Conservation (phyloP, 1,140 invertebrate genomes). For the Thaumetopoea pityocampa region DNA sequence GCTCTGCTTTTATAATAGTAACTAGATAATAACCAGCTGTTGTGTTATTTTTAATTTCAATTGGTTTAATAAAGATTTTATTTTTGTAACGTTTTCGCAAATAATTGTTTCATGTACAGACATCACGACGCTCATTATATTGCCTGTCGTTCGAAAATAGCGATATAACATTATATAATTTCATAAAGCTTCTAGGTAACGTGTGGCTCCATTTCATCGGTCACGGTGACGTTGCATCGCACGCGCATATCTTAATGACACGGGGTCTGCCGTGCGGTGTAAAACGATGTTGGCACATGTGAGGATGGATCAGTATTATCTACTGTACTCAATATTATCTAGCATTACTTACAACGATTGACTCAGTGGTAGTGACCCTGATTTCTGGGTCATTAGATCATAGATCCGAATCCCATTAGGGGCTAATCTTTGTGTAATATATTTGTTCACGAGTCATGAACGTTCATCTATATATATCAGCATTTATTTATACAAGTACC, state of each 20-base stretch:
- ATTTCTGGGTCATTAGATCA: too few relatives aligned
- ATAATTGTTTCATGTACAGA: constrained; percentile 13
- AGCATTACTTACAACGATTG: too few relatives aligned
- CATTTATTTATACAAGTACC: too few relatives aligned
- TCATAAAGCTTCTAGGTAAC: constrained; percentile 3
- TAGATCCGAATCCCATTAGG: too few relatives aligned
- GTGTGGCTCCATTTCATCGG: constrained; percentile 32
- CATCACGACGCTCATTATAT: constrained; percentile 17
- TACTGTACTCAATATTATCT: too few relatives aligned
- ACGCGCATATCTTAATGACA: constrained; percentile 40
- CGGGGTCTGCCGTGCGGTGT: constrained; percentile 39
- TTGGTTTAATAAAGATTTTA: background rate
- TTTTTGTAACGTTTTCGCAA: background rate
- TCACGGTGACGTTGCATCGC: constrained; percentile 26
- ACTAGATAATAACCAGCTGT: too few relatives aligned
- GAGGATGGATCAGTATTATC: constrained; percentile 12
- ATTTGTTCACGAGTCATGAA: too few relatives aligned
- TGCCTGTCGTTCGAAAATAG: constrained; percentile 8
- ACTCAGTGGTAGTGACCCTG: too few relatives aligned
- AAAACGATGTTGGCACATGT: constrained; percentile 41
- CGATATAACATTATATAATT: constrained; percentile 15
- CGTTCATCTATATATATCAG: too few relatives aligned
- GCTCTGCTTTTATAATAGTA: too few relatives aligned
- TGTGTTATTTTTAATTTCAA: too few relatives aligned
- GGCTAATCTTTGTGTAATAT: too few relatives aligned